Evolutionary conservation across 2,888 invertebrate genomes (phyloP).

Genomic region (Philaethria dido): DNA sequence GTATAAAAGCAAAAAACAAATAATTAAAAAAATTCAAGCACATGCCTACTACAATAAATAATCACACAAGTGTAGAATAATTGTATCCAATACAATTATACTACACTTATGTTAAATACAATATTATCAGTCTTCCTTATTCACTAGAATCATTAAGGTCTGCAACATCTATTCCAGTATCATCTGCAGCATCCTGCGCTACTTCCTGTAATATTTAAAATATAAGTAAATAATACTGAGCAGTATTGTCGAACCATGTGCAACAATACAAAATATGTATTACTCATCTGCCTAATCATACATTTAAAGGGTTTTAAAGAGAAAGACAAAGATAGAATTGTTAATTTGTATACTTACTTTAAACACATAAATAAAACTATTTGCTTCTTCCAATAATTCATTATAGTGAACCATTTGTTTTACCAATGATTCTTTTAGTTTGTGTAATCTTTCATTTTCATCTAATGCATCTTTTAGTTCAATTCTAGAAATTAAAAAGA

Average conservation of each 20-base stretch:
- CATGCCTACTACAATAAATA: not conserved
- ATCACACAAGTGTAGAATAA: not conserved
- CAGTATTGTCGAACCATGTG: not conserved
- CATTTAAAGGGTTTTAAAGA: too few relatives aligned
- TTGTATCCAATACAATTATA: not conserved
- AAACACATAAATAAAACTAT: slow-evolving; percentile 49
- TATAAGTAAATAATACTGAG: too few relatives aligned
- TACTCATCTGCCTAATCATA: too few relatives aligned
- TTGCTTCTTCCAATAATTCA: slow-evolving; percentile 48
- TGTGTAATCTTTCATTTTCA: slow-evolving; percentile 48
- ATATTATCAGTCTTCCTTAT: slow-evolving; percentile 26
- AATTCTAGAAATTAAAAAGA: slow-evolving; percentile 38
- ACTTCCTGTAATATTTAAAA: slow-evolving; percentile 41
- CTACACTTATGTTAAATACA: not conserved
- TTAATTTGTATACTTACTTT: slow-evolving; percentile 41
- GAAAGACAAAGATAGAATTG: too few relatives aligned
- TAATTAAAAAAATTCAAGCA: too few relatives aligned
- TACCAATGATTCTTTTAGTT: slow-evolving; percentile 40
- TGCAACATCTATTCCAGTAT: slow-evolving; percentile 47
- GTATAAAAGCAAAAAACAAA: too few relatives aligned
- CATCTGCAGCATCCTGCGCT: slow-evolving; percentile 42
- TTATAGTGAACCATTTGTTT: slow-evolving; percentile 44
- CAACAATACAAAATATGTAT: too few relatives aligned
- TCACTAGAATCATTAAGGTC: slow-evolving; percentile 36
- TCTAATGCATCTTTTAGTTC: slow-evolving; percentile 48